A percentile compares a stretch with the other conserved stretches of the same genome.
These are phyloP conservation scores for Acromyrmex charruanus DNA, from an alignment of 1,140 invertebrate species.

Conservation along the genomic window DNA sequence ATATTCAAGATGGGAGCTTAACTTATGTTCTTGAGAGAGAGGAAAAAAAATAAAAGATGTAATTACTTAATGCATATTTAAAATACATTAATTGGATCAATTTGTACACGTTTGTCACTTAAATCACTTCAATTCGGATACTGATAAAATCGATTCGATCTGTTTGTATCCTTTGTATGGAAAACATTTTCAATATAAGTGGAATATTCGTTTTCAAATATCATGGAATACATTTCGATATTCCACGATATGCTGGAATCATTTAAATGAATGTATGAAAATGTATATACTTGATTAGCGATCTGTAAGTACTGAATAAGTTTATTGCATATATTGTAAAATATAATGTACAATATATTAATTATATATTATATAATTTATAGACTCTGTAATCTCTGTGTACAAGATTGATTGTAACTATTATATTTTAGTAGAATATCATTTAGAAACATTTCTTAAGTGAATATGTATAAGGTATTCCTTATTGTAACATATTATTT, in stretches of 20 bases:
- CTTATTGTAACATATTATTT: constrained; percentile 6
- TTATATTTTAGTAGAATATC: not conserved
- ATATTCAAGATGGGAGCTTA: not conserved
- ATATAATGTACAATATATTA: not conserved
- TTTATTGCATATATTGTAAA: not conserved
- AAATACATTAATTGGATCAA: not conserved
- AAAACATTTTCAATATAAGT: not conserved
- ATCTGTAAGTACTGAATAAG: not conserved
- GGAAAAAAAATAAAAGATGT: not conserved
- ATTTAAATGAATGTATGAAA: not conserved
- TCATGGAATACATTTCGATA: too few species aligned
- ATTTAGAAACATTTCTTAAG: constrained; percentile 18
- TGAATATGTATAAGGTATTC: not conserved
- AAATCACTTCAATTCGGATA: not conserved
- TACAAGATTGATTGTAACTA: not conserved
- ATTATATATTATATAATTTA: not conserved
- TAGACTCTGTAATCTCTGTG: not conserved
- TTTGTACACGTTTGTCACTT: not conserved
- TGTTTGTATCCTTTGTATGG: constrained; percentile 14
- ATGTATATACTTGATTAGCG: not conserved
- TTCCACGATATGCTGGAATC: not conserved
- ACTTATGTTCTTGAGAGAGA: constrained; percentile 2
- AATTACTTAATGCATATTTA: not conserved
- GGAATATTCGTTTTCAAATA: too few species aligned
- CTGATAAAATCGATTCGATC: constrained; percentile 3